phyloP scores from a whole-genome alignment of 2,797 vertebrate genomes.

The Bradypodion pumilum region DNA sequence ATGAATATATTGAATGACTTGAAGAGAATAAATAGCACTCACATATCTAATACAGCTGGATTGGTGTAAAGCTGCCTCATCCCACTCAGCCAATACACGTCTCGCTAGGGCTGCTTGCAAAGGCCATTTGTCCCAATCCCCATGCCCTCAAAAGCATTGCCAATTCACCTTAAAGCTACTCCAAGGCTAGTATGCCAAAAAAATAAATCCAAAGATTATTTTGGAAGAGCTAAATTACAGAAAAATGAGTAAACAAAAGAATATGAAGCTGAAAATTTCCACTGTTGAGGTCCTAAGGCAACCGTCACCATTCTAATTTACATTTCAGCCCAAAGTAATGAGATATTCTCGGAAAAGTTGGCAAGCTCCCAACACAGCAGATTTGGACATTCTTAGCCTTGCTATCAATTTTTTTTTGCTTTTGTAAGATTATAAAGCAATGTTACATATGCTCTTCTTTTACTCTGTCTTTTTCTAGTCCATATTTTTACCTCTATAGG shows the following conservation, averaged over 20 bases:
- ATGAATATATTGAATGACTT: not conserved
- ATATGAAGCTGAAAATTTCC: not conserved
- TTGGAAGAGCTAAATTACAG: not conserved
- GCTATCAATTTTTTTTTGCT: not conserved
- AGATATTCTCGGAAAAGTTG: not conserved
- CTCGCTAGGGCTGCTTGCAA: not conserved
- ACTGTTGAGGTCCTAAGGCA: not conserved
- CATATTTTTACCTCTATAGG: too few relatives aligned
- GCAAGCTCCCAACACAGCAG: not conserved
- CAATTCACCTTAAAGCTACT: not conserved
- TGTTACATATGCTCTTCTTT: not conserved
- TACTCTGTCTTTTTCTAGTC: too few relatives aligned
- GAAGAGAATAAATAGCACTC: not conserved
- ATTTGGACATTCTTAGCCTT: not conserved
- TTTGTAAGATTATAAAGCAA: not conserved
- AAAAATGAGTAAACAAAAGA: slow-evolving; percentile 1
- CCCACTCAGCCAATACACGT: not conserved
- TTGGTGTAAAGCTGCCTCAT: rapidly evolving
- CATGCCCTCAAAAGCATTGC: not conserved
- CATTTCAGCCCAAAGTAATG: not conserved
- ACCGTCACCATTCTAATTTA: slow-evolving; percentile 1
- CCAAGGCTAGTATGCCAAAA: not conserved
- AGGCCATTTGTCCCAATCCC: not conserved
- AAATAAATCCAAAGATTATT: not conserved
- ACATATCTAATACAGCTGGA: rapidly evolving